Base-by-base conservation (phyloP, 2,797 vertebrate genomes). In the Myripristis murdjan region DNA sequence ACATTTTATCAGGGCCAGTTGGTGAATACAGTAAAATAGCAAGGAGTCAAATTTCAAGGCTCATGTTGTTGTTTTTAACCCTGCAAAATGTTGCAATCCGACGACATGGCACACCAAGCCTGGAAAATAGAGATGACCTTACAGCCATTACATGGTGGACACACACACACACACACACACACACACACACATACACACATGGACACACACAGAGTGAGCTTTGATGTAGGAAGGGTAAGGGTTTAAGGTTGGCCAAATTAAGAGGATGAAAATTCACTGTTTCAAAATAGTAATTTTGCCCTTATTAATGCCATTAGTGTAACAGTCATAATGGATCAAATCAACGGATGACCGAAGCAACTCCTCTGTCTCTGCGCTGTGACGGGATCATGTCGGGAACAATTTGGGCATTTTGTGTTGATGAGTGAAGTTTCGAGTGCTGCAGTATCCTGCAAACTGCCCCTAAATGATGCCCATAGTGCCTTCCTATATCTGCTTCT, bases 261-360 rank as follows among this genome's bases (percentile, higher is more conserved):
- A 90, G 81, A 88, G 84, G 77, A 87, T 37, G 81, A 88, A 91
- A 91, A 92, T 87, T 88, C 86, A 70, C 76, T 79, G 89, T 93
- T 95, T 94, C 75, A 92, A 94, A 95, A 93, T 93, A 94, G 90
- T 90, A 93, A 92, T 94, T 95, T 94, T 94, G 93, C 92, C 93
- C 94, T 95, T 95, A 95, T 95, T 95, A 95, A 94, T 94, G 93
- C 92, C 93, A 95, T 95, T 95, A 95, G 94, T 94, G 92, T 94
- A 95, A 94, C 91, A 94, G 95, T 95, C 94, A 95, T 88, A 92
- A 93, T 89, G 77, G 86, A 95, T 95, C 92, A 94, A 88, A 93
- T 95, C 94, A 95, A 81, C 73, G 60, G 87, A 84, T 91, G 91
- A 94, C 92, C 93, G 84, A 91, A 94, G 91, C 90, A 89, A 87